Evolutionary conservation across 2,113 vertebrate species (phyloP), one percentile per base, ranked within the genome.

Genomic region (Melanotaenia duboulayi): DNA sequence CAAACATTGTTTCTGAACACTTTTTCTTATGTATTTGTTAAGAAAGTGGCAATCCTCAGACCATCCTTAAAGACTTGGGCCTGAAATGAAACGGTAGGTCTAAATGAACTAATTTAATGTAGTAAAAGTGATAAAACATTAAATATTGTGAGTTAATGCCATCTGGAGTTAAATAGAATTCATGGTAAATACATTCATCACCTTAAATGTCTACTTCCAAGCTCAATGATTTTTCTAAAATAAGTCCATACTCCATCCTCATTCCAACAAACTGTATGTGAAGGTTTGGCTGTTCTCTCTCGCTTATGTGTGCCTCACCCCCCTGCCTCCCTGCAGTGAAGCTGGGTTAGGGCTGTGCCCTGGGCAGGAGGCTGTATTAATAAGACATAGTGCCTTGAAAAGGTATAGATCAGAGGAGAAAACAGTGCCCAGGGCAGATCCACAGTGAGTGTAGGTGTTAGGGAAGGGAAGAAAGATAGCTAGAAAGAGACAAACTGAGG

Each of bases 321-420:
- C 14, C 24, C 28, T 52, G 22, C 59, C 51, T 77, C 77, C 75
- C 84, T 10, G 59, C 50, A 39, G 78, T 52, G 72, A 73, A 58
- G 65, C 78, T 55, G 74, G 63, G 82, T 69, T 50, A 78, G 55
- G 55, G 50, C 71, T 74, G 71, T 39, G 74, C 88, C 83, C 80
- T 60, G 78, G 84, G 90, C 84, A 52, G 67, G 58, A 78, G 54
- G 62, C 80, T 76, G 82, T 77, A 84, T 90, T 88, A 89, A 90
- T 87, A 87, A 90, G 87, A 87, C 87, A 84, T 77, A 78, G 37
- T 76, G 74, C 65, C 28, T 44, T 61, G 76, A 71, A 78, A 83
- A 74, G 75, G 77, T 75, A 70, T 83, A 69, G 84, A 92, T 89
- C 90, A 90, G 81, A 90, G 78, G 16, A 57, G 82, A 32, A 84